A percentile compares a stretch with the other conserved stretches of the same genome.
phyloP scores from a whole-genome alignment of 2,113 vertebrate species.

The Melanotaenia duboulayi region DNA sequence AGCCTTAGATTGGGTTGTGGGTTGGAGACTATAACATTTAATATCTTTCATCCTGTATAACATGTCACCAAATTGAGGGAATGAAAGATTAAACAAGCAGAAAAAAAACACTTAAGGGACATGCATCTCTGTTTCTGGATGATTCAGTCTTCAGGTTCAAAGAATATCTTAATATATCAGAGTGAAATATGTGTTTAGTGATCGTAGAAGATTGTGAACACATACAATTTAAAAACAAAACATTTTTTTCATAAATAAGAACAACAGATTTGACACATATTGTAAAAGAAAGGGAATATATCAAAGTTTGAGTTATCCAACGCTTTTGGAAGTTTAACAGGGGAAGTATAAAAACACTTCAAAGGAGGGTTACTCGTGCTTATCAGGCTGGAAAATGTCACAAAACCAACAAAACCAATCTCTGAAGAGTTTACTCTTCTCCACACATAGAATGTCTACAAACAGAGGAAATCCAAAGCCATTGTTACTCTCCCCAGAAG shows the following conservation, averaged over 20 bases:
- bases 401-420: background rate
- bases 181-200: too few species aligned
- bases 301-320: background rate
- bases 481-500: background rate
- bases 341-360: background rate
- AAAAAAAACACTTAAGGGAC: conserved; percentile 4
- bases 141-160: too few species aligned
- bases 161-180: too few species aligned
- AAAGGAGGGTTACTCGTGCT: background rate
- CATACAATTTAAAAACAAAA: too few species aligned
- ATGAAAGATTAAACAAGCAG: background rate
- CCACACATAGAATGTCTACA: background rate
- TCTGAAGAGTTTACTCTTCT: background rate
- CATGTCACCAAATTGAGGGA: background rate
- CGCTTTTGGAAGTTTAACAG: background rate
- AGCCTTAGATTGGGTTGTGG: conserved; percentile 4
- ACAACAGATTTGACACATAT: background rate
- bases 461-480: conserved; percentile 4
- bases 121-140: too few species aligned
- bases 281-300: background rate
- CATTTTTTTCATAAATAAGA: too few species aligned
- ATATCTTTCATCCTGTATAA: background rate
- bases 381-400: background rate
- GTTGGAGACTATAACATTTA: background rate
- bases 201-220: too few species aligned